Percentiles rank a stretch among this genome's conserved stretches.
These are phyloP conservation scores for Diachasma alloeum DNA, from an alignment of 1,140 invertebrate genomes.

Conservation along the genomic window DNA sequence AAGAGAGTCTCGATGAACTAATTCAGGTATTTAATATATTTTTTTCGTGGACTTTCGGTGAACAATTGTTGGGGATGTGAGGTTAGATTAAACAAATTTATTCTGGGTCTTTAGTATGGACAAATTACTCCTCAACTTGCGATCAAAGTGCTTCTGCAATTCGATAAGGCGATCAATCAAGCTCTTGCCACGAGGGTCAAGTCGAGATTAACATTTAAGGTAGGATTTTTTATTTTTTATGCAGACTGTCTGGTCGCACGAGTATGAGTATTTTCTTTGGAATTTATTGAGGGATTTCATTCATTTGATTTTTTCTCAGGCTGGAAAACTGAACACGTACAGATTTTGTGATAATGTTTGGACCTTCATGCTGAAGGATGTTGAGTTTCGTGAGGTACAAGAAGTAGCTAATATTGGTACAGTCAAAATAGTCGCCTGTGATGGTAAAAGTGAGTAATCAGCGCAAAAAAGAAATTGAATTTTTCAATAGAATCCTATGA, in stretches of 20 bases:
- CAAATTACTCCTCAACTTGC: conserved; percentile 94
- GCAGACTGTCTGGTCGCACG: too few species aligned
- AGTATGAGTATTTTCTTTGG: too few species aligned
- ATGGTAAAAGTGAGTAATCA: conserved; percentile 88
- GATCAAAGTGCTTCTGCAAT: conserved; percentile 92
- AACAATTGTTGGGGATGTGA: neutral
- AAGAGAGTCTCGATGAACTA: conserved; percentile 94
- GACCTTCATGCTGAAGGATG: conserved; percentile 99
- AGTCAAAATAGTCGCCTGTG: conserved; percentile 99
- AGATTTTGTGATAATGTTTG: conserved; percentile 99
- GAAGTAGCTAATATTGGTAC: conserved; percentile 95
- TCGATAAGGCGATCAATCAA: conserved; percentile 97
- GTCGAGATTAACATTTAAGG: conserved; percentile 91
- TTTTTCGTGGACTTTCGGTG: too few species aligned
- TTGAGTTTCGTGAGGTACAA: conserved; percentile 96
- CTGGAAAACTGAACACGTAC: conserved; percentile 97
- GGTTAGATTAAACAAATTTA: conserved; percentile 24
- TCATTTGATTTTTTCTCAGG: conserved; percentile 66
- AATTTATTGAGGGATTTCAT: too few species aligned
- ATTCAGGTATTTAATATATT: conserved; percentile 76
- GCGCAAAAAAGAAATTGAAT: too few species aligned
- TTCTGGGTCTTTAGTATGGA: conserved; percentile 79
- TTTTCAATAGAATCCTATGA: too few species aligned
- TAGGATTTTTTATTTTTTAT: conserved; percentile 42
- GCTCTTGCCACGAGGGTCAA: conserved; percentile 93